Base-by-base conservation (phyloP, 2,113 vertebrate species). In the Xiphophorus couchianus region DNA sequence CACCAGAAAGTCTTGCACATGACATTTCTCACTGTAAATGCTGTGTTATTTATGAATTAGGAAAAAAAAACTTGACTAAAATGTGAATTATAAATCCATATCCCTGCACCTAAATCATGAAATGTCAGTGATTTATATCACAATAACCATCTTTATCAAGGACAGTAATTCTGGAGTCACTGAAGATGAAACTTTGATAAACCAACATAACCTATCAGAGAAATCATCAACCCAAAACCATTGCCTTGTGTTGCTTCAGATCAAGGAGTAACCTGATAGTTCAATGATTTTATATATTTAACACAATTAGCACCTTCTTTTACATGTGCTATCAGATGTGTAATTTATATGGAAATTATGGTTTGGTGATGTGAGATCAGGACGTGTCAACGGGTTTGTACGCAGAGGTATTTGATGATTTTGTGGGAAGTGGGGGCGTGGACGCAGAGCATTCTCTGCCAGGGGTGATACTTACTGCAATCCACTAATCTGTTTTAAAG, bases 401-500 rank as follows among this genome's bases (percentile, higher is more conserved):
- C 74, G 73, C 78, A 80, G 44, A 67, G 69, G 80, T 62, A 42
- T 66, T 77, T 82, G 74, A 78, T 83, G 81, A 86, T 84, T 70
- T 79, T 65, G 67, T 72, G 69, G 71, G 66, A 83, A 62, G 84
- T n/a, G 31, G 54, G 69, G 76, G 69, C 27, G 71, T 75, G 77
- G 88, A 90, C 74, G 85, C 86, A 84, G 81, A 66, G 58, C 19
- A 51, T 17, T 71, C 73, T 86, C 77, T 78, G 80, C 63, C 83
- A 76, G 70, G 70, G 39, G 69, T 77, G 51, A 65, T 69, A 84
- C 86, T 88, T 86, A 88, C 81, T 44, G 72, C 33, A 42, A 78
- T 25, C 77, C 86, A 42, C 78, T 90, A 91, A 92, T 90, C 90
- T 84, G 76, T 87, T 86, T 83, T 88, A 82, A 88, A 81, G 73